phyloP scores from a whole-genome alignment of 1,140 invertebrate genomes.

The Copidosoma floridanum region DNA sequence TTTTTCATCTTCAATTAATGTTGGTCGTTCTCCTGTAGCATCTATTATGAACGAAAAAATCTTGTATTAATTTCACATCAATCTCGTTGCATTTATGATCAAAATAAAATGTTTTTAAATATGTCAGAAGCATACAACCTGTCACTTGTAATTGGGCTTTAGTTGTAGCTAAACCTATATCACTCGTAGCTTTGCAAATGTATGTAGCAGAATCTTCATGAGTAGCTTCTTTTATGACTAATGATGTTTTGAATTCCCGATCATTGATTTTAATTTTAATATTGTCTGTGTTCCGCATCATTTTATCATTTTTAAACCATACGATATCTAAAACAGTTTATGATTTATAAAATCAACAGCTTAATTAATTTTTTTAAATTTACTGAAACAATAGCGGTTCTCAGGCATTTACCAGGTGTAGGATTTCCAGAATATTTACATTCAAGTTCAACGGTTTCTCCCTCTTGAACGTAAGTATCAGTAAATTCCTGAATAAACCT shows the following conservation, averaged over 20 bases:
- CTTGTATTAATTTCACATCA: neutral
- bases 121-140: constrained; percentile 44
- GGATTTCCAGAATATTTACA: constrained; percentile 80
- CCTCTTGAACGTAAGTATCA: constrained; percentile 70
- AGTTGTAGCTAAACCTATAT: constrained; percentile 73
- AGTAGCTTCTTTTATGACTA: constrained; percentile 67
- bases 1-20: constrained; percentile 45
- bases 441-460: too few species aligned
- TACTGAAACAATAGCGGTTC: too few species aligned
- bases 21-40: neutral
- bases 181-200: constrained; percentile 80
- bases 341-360: constrained; percentile 22
- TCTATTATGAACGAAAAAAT: constrained; percentile 6
- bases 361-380: too few species aligned
- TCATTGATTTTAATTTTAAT: constrained; percentile 66
- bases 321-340: constrained; percentile 82
- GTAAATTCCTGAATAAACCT: constrained; percentile 78
- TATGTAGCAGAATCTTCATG: constrained; percentile 79
- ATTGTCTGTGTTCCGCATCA: constrained; percentile 71
- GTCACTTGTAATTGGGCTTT: constrained; percentile 74
- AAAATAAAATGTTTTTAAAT: neutral
- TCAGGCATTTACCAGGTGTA: constrained; percentile 78
- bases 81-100: too few species aligned
- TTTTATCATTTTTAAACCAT: constrained; percentile 86
- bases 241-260: constrained; percentile 69